Evolutionary conservation across 2,113 vertebrate genomes (phyloP).

Genomic region (Pogona vitticeps): DNA sequence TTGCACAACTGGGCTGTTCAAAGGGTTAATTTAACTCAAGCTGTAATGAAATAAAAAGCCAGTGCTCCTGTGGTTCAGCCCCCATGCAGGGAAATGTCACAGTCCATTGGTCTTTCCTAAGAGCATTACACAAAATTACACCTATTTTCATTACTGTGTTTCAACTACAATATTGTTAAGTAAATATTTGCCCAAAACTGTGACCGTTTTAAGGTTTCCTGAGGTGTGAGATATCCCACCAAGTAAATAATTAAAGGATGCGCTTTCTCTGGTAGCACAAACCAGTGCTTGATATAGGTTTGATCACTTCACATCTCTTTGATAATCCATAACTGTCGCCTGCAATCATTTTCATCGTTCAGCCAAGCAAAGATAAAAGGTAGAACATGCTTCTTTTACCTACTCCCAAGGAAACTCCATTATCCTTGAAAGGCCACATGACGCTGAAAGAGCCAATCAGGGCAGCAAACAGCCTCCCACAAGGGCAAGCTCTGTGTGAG

Average conservation of each 20-base stretch:
- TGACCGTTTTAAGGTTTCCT: slow-evolving; percentile 71
- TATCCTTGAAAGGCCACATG: slow-evolving; percentile 76
- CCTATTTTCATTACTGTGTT: slow-evolving; percentile 71
- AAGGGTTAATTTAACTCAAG: slow-evolving; percentile 54
- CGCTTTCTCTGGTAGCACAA: slow-evolving; percentile 67
- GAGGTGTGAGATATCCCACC: slow-evolving; percentile 66
- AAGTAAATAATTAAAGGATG: slow-evolving; percentile 82
- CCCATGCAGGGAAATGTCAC: slow-evolving; percentile 59
- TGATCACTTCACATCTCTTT: slow-evolving; percentile 80
- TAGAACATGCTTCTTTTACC: slow-evolving; percentile 67
- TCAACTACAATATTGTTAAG: slow-evolving; percentile 75
- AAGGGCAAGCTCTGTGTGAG: slow-evolving; percentile 75
- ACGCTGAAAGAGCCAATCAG: slow-evolving; percentile 52
- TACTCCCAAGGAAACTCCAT: slow-evolving; percentile 77
- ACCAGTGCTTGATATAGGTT: slow-evolving; percentile 75
- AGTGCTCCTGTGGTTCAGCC: slow-evolving; percentile 49
- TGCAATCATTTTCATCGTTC: slow-evolving; percentile 80
- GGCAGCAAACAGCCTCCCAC: slow-evolving; percentile 59
- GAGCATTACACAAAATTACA: slow-evolving; percentile 66
- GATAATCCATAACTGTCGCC: slow-evolving; percentile 86
- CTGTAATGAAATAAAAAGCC: slow-evolving; percentile 69
- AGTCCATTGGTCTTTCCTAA: slow-evolving; percentile 65
- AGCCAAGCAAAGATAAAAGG: slow-evolving; percentile 83
- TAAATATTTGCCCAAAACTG: slow-evolving; percentile 81
- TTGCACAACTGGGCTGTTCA: slow-evolving; percentile 40